Evolutionary conservation across 2,113 vertebrate genomes (phyloP).

Genomic region (Rissa tridactyla): DNA sequence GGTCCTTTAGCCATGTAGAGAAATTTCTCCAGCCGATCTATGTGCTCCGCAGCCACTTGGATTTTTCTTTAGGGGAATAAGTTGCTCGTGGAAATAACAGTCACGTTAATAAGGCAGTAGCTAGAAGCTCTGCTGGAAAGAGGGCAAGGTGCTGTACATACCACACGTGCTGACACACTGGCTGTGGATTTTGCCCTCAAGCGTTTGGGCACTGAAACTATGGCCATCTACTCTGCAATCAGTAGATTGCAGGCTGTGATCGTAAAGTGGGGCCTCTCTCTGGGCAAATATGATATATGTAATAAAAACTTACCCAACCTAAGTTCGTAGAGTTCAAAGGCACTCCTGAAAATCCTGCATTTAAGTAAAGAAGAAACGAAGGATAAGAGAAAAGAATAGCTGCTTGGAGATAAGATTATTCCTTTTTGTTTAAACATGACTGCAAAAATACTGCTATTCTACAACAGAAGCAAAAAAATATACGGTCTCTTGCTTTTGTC

Average conservation of each 20-base stretch:
- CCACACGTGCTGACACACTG: background rate
- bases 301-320: background rate
- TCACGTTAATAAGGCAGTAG: background rate
- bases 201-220: background rate
- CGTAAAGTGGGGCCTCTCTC: background rate
- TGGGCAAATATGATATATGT: background rate
- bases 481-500: background rate
- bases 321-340: background rate
- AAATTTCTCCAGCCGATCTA: background rate
- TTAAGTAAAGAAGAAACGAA: background rate
- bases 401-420: background rate
- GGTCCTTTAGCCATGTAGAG: background rate
- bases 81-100: background rate
- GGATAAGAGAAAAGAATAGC: background rate
- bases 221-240: background rate
- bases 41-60: fast-evolving
- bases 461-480: background rate
- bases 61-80: background rate
- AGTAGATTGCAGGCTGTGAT: background rate
- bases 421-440: background rate
- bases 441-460: background rate
- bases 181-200: background rate
- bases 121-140: background rate
- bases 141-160: background rate
- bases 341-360: background rate